Base-by-base conservation (phyloP, 2,113 vertebrate genomes). In the Butorides virescens region DNA sequence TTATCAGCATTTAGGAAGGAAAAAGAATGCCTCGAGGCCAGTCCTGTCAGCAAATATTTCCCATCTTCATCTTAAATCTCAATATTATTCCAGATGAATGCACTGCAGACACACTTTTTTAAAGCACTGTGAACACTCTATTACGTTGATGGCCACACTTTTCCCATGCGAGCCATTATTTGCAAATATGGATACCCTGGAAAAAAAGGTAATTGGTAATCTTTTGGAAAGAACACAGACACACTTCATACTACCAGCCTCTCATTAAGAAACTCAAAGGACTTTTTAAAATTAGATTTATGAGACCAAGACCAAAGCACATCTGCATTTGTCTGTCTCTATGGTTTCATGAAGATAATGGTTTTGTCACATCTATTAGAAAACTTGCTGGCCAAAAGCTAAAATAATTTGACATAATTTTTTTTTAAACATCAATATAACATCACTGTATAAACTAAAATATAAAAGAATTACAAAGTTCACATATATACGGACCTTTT, bases 11-110 rank as follows among this genome's bases (percentile, higher is more conserved):
- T 93, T 71, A 86, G 34, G 39, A 90, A 88, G 30, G 39, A 65
- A 86, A 92, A 89, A 89, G 65, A 88, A 94, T 1, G 47, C 90
- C 90, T 93, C 30, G 53, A 81, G 80, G 83, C 78, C 67, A 91
- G 80, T 13, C 44, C 50, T 76, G 86, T 78, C 91, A 96, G 92
- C 58, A 96, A 79, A 17, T 93, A 92, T 96, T 90, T 94, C 85
- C 84, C 50, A 67, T 85, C 93, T 89, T 89, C 75, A 80, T 22
- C 59, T 93, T 93, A 82, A 84, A 79, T 83, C 80, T 86, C 90
- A 74, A 15, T 62, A 72, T 91, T 95, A 91, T 94, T 93, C 93
- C 80, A 93, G 76, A 55, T 92, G 72, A 93, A 75, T 75, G 83
- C 88, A 91, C 7, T 39, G 36, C 53, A 81, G 59, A 47, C 72